Percentiles rank a stretch among this genome's conserved stretches.
Evolutionary conservation across 23 tunicate genomes (phyloP).

Genomic region (Trididemnum clinides): DNA sequence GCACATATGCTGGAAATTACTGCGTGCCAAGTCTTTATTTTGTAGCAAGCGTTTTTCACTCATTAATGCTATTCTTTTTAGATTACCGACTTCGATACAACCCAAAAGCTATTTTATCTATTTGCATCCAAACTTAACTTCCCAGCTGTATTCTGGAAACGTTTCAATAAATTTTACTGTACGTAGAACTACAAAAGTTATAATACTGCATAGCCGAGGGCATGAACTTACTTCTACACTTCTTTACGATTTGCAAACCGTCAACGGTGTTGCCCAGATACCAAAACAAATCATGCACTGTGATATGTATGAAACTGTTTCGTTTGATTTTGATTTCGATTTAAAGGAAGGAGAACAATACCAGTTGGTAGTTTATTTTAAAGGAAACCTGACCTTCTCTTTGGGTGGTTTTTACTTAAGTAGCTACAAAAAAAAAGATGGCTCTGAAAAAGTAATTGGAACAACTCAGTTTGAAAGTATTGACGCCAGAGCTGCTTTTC

Average conservation of each 20-base stretch:
- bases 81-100: slow-evolving; percentile 43
- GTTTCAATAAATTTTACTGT: slow-evolving; percentile 43
- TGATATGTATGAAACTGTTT: slow-evolving; percentile 45
- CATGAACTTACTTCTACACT: slow-evolving; percentile 7
- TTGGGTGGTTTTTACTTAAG: slow-evolving; percentile 85
- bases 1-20: no score
- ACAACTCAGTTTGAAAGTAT: slow-evolving; percentile 89
- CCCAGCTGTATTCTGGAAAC: slow-evolving; percentile 25
- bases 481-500: slow-evolving; percentile 86
- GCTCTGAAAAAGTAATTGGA: slow-evolving; percentile 62
- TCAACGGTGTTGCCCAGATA: not conserved
- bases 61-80: no score
- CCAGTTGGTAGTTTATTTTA: slow-evolving; percentile 46
- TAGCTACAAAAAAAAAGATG: slow-evolving; percentile 53
- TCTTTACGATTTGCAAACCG: not conserved
- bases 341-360: slow-evolving; percentile 31
- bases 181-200: slow-evolving; percentile 3
- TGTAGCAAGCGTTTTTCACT: no score
- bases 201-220: slow-evolving; percentile 55
- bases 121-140: slow-evolving; percentile 73
- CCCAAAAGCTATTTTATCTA: slow-evolving; percentile 58
- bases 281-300: slow-evolving; percentile 20
- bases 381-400: slow-evolving; percentile 51
- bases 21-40: no score
- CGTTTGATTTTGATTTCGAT: slow-evolving; percentile 22